phyloP scores from a whole-genome alignment of 2,888 invertebrate species.

The Spodoptera littoralis region DNA sequence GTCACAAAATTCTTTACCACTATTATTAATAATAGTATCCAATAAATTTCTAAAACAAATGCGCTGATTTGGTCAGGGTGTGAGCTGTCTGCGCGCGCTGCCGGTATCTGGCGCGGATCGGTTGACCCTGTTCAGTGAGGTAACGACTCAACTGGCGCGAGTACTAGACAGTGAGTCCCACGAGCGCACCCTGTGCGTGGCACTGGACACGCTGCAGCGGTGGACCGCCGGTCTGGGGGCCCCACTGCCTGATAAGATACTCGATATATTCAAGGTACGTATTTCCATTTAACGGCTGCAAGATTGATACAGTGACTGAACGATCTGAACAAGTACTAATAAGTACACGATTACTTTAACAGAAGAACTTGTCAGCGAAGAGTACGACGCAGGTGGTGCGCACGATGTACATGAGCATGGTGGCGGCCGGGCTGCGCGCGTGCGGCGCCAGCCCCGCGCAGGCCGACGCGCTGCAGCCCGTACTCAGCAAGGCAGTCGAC shows the following conservation, averaged over 20 bases:
- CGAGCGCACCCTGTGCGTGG: conserved; percentile 95
- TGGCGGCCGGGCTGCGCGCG: conserved; percentile 91
- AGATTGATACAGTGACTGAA: too few species aligned
- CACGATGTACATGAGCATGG: conserved; percentile 93
- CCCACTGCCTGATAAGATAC: conserved; percentile 62
- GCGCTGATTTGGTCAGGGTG: conserved; percentile 63
- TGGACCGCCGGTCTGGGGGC: conserved; percentile 90
- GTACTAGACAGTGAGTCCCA: conserved; percentile 96
- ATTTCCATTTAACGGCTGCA: too few species aligned
- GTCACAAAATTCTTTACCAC: too few species aligned
- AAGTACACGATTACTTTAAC: conserved; percentile 55
- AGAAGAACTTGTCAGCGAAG: conserved; percentile 93
- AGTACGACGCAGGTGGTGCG: conserved; percentile 93
- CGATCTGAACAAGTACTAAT: background rate
- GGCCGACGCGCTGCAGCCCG: conserved; percentile 88
- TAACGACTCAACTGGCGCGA: conserved; percentile 91
- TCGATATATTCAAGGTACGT: conserved; percentile 66
- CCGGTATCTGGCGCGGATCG: conserved; percentile 89
- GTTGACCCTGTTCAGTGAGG: conserved; percentile 87
- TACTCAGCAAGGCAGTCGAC: conserved; percentile 92
- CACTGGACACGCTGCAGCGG: conserved; percentile 93
- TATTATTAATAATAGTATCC: too few species aligned
- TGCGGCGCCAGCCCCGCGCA: conserved; percentile 79
- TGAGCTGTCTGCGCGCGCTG: conserved; percentile 84
- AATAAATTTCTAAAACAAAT: too few species aligned